Evolutionary conservation across 2,888 invertebrate genomes (phyloP).

Genomic region (Thelaira solivaga): DNA sequence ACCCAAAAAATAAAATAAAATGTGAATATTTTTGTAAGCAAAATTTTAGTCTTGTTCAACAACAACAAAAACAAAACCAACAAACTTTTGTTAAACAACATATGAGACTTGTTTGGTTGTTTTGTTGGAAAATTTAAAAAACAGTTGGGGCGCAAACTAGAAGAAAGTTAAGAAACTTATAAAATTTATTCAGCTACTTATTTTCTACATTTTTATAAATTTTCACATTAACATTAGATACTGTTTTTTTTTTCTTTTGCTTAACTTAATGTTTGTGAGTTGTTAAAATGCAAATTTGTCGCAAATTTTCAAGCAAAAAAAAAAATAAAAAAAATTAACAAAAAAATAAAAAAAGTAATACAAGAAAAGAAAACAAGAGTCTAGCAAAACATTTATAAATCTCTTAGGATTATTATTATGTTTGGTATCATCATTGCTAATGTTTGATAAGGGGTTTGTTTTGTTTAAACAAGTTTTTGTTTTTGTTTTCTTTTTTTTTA

Average conservation of each 20-base stretch:
- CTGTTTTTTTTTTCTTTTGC: too few relatives aligned
- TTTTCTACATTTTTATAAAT: slow-evolving; percentile 3
- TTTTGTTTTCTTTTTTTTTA: too few relatives aligned
- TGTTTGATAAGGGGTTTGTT: slow-evolving; percentile 26
- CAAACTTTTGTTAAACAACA: slow-evolving; percentile 51
- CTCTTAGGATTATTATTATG: too few relatives aligned
- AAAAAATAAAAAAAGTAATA: background rate
- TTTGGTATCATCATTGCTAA: slow-evolving; percentile 25
- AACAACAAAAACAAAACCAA: background rate
- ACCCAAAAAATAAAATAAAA: slow-evolving; percentile 14
- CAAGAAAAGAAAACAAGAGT: too few relatives aligned
- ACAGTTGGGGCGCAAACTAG: background rate
- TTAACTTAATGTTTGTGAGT: too few relatives aligned
- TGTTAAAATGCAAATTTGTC: slow-evolving; percentile 51
- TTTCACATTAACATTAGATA: too few relatives aligned
- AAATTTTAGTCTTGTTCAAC: slow-evolving; percentile 19
- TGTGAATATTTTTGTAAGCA: slow-evolving; percentile 15
- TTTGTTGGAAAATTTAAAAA: slow-evolving; percentile 4
- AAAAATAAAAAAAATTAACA: background rate
- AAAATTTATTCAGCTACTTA: slow-evolving; percentile 30
- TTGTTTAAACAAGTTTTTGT: too few relatives aligned
- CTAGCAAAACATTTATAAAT: too few relatives aligned
- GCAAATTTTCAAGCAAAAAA: slow-evolving; percentile 44
- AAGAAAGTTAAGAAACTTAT: slow-evolving; percentile 17
- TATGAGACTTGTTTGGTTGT: slow-evolving; percentile 50